Evolutionary conservation across 2,113 vertebrate species (phyloP).

Genomic region (Origma solitaria): DNA sequence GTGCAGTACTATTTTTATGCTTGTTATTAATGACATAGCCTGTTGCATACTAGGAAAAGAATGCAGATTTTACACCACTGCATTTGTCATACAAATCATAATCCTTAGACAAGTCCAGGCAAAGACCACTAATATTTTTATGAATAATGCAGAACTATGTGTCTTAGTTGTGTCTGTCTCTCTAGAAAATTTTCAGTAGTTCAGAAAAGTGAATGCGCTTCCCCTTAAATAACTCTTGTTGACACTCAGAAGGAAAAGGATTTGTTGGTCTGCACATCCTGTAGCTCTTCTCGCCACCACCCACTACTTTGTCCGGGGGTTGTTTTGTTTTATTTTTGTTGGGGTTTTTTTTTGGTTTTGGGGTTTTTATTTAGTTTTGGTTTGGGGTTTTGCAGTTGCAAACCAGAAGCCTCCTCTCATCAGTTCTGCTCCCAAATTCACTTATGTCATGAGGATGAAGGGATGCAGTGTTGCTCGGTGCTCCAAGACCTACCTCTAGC

Average conservation of each 20-base stretch:
- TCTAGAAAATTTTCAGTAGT: background rate
- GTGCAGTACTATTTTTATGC: background rate
- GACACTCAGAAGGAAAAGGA: background rate
- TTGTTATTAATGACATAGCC: background rate
- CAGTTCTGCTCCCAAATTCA: background rate
- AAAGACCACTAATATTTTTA: background rate
- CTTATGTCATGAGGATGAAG: background rate
- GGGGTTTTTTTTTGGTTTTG: background rate
- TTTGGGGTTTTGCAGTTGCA: background rate
- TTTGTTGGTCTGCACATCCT: background rate
- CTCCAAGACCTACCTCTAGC: background rate
- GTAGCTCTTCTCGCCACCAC: background rate
- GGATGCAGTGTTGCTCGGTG: background rate
- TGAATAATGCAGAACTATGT: background rate
- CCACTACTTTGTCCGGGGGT: background rate
- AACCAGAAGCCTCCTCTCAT: background rate
- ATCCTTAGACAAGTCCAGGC: background rate
- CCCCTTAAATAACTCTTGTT: background rate
- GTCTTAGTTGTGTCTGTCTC: background rate
- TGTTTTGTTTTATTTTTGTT: background rate
- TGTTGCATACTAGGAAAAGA: background rate
- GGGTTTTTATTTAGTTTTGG: background rate
- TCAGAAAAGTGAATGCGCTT: background rate
- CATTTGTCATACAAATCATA: background rate
- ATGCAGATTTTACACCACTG: background rate